phyloP scores from a whole-genome alignment of 2,888 invertebrate species.

The Beris chalybata region DNA sequence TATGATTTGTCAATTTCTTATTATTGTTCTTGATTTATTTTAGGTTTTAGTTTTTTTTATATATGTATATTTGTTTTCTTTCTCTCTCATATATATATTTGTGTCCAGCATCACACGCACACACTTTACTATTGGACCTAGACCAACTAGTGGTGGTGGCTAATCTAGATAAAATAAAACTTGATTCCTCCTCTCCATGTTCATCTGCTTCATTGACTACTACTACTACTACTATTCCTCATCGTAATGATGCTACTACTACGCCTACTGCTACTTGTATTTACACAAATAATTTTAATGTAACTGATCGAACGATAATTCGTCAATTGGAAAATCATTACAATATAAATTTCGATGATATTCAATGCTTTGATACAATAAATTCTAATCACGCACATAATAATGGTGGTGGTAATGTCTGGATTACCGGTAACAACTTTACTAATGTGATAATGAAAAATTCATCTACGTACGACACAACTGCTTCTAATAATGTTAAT shows the following conservation, averaged over 20 bases:
- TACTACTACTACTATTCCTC: slow-evolving; percentile 39
- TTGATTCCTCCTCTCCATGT: slow-evolving; percentile 54
- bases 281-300: slow-evolving; percentile 6
- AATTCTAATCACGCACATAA: slow-evolving; percentile 16
- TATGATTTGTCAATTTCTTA: slow-evolving; percentile 28
- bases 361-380: slow-evolving; percentile 5
- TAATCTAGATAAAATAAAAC: slow-evolving; percentile 58
- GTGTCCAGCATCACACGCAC: slow-evolving; percentile 57
- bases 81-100: slow-evolving; percentile 51
- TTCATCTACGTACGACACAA: slow-evolving; percentile 16
- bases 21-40: slow-evolving; percentile 40
- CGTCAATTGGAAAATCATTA: slow-evolving; percentile 1
- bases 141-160: slow-evolving; percentile 60
- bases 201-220: slow-evolving; percentile 42
- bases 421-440: slow-evolving; percentile 26
- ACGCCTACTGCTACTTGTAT: slow-evolving; percentile 13
- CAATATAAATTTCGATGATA: slow-evolving; percentile 7
- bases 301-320: background rate
- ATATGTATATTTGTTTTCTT: slow-evolving; percentile 44
- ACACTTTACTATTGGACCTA: slow-evolving; percentile 61
- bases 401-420: slow-evolving; percentile 22
- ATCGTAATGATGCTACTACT: slow-evolving; percentile 16
- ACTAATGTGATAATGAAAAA: slow-evolving; percentile 19
- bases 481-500: slow-evolving; percentile 27
- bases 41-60: slow-evolving; percentile 43